Evolutionary conservation across 2,113 vertebrate species (phyloP).

Genomic region (Columba janthina): DNA sequence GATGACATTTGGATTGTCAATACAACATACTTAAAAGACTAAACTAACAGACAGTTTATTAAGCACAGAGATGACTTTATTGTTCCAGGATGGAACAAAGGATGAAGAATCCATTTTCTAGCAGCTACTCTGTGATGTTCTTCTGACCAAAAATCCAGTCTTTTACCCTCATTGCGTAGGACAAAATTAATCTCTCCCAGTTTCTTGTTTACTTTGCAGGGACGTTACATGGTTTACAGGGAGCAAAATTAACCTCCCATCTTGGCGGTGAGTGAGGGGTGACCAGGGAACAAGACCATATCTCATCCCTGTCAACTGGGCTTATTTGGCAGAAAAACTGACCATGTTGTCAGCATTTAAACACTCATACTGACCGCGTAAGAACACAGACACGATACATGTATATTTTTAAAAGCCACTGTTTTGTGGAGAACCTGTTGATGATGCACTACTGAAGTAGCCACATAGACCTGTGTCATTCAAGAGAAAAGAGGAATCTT

Average conservation of each 20-base stretch:
- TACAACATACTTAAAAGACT: neutral
- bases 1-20: neutral
- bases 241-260: neutral
- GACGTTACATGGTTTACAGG: neutral
- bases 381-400: neutral
- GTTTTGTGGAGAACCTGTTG: fast-evolving
- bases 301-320: too few relatives aligned
- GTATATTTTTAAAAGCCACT: neutral
- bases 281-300: too few relatives aligned
- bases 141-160: neutral
- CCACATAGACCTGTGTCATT: neutral
- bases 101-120: neutral
- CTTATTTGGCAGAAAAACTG: neutral
- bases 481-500: neutral
- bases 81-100: neutral
- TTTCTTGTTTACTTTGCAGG: neutral
- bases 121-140: neutral
- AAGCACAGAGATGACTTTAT: neutral
- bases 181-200: neutral
- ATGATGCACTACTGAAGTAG: neutral
- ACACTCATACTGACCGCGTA: neutral
- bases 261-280: neutral
- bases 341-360: neutral
- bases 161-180: neutral
- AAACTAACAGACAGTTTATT: neutral